Percentiles rank a stretch among this genome's conserved stretches.
Evolutionary conservation across 92 coral and sea anemone genomes (phyloP).

Genomic region (Parazoanthus swiftii): DNA sequence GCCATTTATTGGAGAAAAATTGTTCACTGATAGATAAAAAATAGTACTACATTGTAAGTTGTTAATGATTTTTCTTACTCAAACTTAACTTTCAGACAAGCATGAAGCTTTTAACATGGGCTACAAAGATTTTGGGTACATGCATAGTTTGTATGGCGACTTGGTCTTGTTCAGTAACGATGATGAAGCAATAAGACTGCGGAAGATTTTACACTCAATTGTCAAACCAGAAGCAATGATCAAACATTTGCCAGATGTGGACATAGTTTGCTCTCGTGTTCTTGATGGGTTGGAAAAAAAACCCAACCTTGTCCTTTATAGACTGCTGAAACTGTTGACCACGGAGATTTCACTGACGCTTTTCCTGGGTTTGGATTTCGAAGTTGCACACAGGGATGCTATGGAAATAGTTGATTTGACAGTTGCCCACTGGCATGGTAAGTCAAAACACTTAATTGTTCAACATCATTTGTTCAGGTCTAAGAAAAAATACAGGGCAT

Average conservation of each 20-base stretch:
- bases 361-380: slow-evolving; percentile 90
- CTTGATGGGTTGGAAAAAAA: slow-evolving; percentile 62
- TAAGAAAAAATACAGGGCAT: too few species aligned
- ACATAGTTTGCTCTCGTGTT: slow-evolving; percentile 64
- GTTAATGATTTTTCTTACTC: background rate
- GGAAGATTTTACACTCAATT: slow-evolving; percentile 71
- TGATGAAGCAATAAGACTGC: slow-evolving; percentile 81
- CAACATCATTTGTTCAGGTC: too few species aligned
- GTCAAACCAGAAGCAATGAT: slow-evolving; percentile 79
- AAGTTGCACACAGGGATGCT: slow-evolving; percentile 71
- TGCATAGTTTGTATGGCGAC: slow-evolving; percentile 95
- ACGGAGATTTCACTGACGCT: slow-evolving; percentile 87
- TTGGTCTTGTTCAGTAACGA: slow-evolving; percentile 81
- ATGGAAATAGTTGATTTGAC: slow-evolving; percentile 75
- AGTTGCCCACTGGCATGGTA: slow-evolving; percentile 98
- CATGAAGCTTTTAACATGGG: slow-evolving; percentile 84
- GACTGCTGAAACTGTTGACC: slow-evolving; percentile 76
- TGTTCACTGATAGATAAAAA: background rate
- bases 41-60: background rate
- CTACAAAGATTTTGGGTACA: slow-evolving; percentile 97
- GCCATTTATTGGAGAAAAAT: background rate
- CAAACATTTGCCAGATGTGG: slow-evolving; percentile 69
- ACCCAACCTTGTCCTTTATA: slow-evolving; percentile 68
- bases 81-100: slow-evolving; percentile 53
- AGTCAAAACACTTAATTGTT: background rate